A percentile compares a stretch with the other conserved stretches of the same genome.
Conservation (phyloP, 1,140 invertebrate genomes). For the Frieseomelitta varia region DNA sequence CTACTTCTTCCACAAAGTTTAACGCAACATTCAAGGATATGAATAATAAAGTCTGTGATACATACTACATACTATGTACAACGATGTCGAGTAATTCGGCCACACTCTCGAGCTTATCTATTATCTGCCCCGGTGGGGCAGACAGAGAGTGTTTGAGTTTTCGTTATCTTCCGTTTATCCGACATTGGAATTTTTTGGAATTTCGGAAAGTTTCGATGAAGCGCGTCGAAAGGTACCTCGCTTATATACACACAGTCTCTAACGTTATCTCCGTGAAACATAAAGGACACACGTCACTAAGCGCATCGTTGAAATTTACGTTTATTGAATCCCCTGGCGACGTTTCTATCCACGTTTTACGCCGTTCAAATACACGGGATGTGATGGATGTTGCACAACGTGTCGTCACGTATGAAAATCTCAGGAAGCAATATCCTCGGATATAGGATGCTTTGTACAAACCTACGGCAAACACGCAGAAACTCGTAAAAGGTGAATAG, state of each 20-base stretch:
- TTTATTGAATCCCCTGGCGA: neutral
- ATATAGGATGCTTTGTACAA: neutral
- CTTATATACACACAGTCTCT: neutral
- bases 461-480: neutral
- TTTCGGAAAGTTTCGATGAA: neutral
- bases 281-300: neutral
- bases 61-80: neutral
- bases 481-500: no score
- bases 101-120: neutral
- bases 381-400: conserved; percentile 15
- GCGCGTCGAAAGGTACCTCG: neutral
- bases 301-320: neutral
- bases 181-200: neutral
- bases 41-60: neutral
- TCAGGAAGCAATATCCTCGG: conserved; percentile 9
- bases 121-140: neutral
- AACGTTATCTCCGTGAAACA: neutral
- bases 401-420: neutral
- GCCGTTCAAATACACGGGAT: neutral
- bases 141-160: neutral
- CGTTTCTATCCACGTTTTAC: neutral
- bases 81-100: neutral
- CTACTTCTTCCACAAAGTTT: neutral
- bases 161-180: conserved; percentile 1
- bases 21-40: neutral